These are phyloP conservation scores for Megaceryle torquata DNA, from an alignment of 2,113 vertebrate genomes.

Conservation along the genomic window DNA sequence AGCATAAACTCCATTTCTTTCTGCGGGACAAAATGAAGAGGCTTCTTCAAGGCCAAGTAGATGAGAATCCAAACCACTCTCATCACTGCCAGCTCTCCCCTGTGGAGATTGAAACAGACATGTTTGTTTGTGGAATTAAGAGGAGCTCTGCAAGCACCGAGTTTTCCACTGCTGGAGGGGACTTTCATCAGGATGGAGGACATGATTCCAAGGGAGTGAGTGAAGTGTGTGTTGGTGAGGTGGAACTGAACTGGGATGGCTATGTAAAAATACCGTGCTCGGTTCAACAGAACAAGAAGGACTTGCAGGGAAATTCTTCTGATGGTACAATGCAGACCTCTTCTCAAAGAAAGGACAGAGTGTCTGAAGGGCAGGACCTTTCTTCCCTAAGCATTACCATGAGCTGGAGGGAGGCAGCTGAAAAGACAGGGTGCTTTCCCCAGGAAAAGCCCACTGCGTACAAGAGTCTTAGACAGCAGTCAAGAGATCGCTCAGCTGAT, in stretches of 20 bases:
- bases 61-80: conserved; percentile 61
- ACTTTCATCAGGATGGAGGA: conserved; percentile 33
- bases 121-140: conserved; percentile 72
- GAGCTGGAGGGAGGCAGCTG: conserved; percentile 65
- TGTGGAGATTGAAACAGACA: conserved; percentile 73
- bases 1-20: conserved; percentile 64
- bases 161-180: conserved; percentile 46
- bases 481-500: conserved; percentile 71
- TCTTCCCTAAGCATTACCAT: conserved; percentile 57
- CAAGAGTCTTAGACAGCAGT: background rate
- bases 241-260: conserved; percentile 76
- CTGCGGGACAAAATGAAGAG: conserved; percentile 79
- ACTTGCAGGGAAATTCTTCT: conserved; percentile 13
- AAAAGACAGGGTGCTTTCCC: conserved; percentile 47
- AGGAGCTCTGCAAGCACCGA: conserved; percentile 53
- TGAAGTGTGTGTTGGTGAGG: conserved; percentile 53
- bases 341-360: conserved; percentile 5
- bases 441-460: background rate
- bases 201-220: background rate
- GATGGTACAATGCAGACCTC: background rate
- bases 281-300: conserved; percentile 50
- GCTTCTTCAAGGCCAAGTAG: conserved; percentile 75
- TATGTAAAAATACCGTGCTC: conserved; percentile 61
- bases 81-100: conserved; percentile 67
- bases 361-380: conserved; percentile 49